Evolutionary conservation across 2,797 vertebrate genomes (phyloP), one percentile per base, ranked within the genome.

Genomic region (Antrozous pallidus): DNA sequence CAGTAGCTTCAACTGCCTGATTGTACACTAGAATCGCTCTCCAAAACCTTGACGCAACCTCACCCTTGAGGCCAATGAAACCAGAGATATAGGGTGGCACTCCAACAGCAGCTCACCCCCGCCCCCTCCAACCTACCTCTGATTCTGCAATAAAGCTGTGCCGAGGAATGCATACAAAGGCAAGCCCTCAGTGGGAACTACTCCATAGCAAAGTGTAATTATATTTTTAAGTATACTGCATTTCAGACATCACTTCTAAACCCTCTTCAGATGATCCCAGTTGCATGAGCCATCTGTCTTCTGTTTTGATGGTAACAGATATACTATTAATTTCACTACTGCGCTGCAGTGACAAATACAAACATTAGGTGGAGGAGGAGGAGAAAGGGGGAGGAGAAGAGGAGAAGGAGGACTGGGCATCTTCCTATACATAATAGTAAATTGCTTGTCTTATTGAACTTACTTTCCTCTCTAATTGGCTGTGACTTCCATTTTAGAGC

Each of bases 221-320:
- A 26, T 54, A 79, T 69, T 61, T 86, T 42, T 69, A 14, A 22
- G 61, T 82, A 47, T n/a, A 42, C 9, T 79, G 4, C 33, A 69
- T 80, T 75, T 40, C 26, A 61, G 56, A 58, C 26, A 33, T 56
- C 16, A 24, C 65, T 93, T 95, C 88, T 58, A 82, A 79, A 92
- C 87, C 13, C 36, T 91, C 65, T 95, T 93, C 81, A 79, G 56
- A 86, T 88, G 83, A 79, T 82, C 36, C 69, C 86, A 83, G 91
- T 93, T 91, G 69, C 14, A n/a, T 1, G 7, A 51, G 58, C 63
- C 93, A 90, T 94, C 88, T 96, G 74, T 86, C 90, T 94, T 92
- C 74, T 94, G 82, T 94, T 92, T 78, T 63, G 36, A 88, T 24
- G 67, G 18, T 70, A 31, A 92, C 47, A 61, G 12, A 78, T 77